Evolutionary conservation across 2,797 vertebrate species (phyloP).

Genomic region (Macrochelys suwanniensis): DNA sequence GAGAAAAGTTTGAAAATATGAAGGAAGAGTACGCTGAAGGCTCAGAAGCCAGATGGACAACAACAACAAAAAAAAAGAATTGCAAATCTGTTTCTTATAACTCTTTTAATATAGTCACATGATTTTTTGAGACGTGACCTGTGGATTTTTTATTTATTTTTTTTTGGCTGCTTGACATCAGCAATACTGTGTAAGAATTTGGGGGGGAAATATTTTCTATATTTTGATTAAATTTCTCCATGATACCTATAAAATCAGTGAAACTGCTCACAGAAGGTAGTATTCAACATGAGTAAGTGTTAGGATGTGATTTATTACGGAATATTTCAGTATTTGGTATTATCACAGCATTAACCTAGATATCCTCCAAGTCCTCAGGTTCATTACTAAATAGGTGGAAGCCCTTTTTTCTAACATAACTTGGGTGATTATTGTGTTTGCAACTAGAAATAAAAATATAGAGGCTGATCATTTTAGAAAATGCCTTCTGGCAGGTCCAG

Average conservation of each 20-base stretch:
- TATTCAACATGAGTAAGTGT: neutral
- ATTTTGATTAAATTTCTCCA: neutral
- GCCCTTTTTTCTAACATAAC: slow-evolving; percentile 22
- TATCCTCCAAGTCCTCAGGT: slow-evolving; percentile 7
- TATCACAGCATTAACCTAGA: neutral
- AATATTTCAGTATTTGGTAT: neutral
- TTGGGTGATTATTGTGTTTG: slow-evolving; percentile 54
- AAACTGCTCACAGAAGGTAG: neutral
- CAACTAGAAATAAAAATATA: slow-evolving; percentile 66
- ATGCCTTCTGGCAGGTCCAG: slow-evolving; percentile 57
- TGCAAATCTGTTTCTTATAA: neutral
- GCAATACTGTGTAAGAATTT: neutral
- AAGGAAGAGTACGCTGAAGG: neutral
- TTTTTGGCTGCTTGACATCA: neutral
- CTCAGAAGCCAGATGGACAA: neutral
- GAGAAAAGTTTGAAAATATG: neutral
- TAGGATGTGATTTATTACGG: neutral
- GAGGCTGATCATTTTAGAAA: slow-evolving; percentile 67
- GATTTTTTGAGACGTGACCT: neutral
- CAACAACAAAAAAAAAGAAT: neutral
- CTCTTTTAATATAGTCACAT: neutral
- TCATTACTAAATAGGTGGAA: neutral
- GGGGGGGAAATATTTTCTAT: neutral
- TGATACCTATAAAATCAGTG: neutral
- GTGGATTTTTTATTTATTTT: neutral